These are phyloP conservation scores for Cyanoderma ruficeps DNA, from an alignment of 2,113 vertebrate genomes.

Conservation along the genomic window DNA sequence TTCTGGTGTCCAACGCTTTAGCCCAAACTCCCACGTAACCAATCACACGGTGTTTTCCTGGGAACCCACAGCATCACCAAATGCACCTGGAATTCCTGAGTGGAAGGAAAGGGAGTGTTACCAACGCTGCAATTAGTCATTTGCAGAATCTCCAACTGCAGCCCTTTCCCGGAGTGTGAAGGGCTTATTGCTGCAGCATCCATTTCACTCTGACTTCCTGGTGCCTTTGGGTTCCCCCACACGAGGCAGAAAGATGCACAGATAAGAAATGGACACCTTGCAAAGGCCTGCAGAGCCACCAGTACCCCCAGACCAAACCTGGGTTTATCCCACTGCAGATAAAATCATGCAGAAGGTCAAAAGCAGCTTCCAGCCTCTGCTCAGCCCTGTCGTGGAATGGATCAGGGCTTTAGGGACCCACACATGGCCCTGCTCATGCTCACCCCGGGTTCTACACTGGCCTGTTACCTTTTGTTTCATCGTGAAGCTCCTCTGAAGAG, in stretches of 20 bases:
- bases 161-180: background rate
- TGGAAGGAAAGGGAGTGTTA: background rate
- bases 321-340: background rate
- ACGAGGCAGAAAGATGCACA: background rate
- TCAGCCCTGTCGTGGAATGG: background rate
- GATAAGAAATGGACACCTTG: background rate
- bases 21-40: background rate
- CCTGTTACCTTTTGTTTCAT: background rate
- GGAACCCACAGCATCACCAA: background rate
- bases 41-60: background rate
- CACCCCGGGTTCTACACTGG: too few relatives aligned
- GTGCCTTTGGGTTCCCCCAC: background rate
- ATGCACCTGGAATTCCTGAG: slow-evolving; percentile 5
- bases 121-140: background rate
- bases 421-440: background rate
- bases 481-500: background rate
- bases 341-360: background rate
- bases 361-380: background rate
- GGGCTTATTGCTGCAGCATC: background rate
- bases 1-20: background rate
- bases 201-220: background rate
- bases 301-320: background rate
- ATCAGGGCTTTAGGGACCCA: background rate
- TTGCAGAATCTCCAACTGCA: background rate
- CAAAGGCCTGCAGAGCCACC: background rate